Evolutionary conservation across 2,797 vertebrate genomes (phyloP).

Genomic region (Ceyx erithaca): DNA sequence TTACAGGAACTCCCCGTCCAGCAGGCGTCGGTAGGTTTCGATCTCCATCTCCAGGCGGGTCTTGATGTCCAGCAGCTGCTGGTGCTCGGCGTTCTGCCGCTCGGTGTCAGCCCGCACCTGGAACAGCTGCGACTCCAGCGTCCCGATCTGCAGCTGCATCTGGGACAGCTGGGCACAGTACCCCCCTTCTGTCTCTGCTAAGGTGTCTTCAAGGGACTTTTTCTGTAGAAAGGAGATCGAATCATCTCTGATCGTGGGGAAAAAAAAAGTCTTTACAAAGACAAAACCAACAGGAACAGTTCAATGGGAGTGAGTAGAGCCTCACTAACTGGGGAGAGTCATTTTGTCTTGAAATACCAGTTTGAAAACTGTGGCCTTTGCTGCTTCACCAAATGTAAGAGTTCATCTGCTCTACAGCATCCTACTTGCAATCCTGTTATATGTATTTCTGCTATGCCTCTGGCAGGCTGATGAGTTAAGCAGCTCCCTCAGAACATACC

Average conservation of each 20-base stretch:
- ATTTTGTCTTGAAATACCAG: background rate
- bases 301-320: background rate
- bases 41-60: constrained; percentile 81
- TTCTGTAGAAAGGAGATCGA: constrained; percentile 67
- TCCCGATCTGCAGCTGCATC: constrained; percentile 74
- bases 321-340: too few relatives aligned
- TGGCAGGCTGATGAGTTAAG: background rate
- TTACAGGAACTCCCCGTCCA: constrained; percentile 78
- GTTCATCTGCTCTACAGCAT: background rate
- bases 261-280: background rate
- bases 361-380: background rate
- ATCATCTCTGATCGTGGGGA: background rate
- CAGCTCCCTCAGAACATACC: constrained; percentile 54
- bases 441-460: background rate
- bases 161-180: constrained; percentile 75
- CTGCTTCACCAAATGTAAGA: background rate
- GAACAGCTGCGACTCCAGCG: constrained; percentile 78
- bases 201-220: constrained; percentile 78
- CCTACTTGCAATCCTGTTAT: background rate
- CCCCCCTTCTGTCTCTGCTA: constrained; percentile 77
- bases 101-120: constrained; percentile 78
- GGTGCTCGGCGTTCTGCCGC: constrained; percentile 73
- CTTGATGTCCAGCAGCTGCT: constrained; percentile 80
- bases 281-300: background rate
- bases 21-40: constrained; percentile 78